These are phyloP conservation scores for Lysandra coridon DNA, from an alignment of 2,888 invertebrate species.

Conservation along the genomic window DNA sequence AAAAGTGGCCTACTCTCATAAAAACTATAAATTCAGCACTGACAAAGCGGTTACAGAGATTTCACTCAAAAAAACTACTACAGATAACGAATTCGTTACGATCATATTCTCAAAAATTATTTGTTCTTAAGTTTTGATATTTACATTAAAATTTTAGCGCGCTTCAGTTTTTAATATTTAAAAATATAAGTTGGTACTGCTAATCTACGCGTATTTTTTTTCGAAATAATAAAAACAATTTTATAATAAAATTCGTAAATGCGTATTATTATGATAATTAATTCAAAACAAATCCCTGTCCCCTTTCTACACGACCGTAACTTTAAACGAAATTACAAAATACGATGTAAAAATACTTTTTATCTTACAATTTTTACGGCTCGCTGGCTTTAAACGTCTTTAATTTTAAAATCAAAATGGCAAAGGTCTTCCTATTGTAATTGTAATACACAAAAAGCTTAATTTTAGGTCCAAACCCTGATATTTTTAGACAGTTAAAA, in stretches of 20 bases:
- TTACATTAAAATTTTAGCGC: neutral
- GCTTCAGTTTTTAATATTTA: neutral
- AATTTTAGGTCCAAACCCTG: neutral
- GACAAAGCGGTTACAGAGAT: too few species aligned
- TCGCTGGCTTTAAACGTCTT: neutral
- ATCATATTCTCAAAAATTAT: neutral
- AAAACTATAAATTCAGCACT: too few species aligned
- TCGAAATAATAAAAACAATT: neutral
- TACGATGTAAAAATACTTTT: constrained; percentile 9
- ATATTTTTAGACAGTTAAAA: too few species aligned
- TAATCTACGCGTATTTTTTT: neutral
- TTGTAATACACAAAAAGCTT: neutral
- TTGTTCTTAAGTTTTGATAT: neutral
- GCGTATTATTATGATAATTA: constrained; percentile 1
- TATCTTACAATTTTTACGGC: neutral
- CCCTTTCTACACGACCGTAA: neutral
- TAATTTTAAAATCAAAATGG: neutral
- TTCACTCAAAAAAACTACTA: too few species aligned
- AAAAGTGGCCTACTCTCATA: too few species aligned
- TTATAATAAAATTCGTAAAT: neutral
- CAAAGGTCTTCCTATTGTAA: constrained; percentile 9
- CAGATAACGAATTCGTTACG: too few species aligned
- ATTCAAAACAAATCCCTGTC: constrained; percentile 3
- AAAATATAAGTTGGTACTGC: neutral
- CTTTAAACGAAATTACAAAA: constrained; percentile 21